These are phyloP conservation scores for Cryptosula pallasiana DNA, from an alignment of 2,888 invertebrate species.

Conservation along the genomic window DNA sequence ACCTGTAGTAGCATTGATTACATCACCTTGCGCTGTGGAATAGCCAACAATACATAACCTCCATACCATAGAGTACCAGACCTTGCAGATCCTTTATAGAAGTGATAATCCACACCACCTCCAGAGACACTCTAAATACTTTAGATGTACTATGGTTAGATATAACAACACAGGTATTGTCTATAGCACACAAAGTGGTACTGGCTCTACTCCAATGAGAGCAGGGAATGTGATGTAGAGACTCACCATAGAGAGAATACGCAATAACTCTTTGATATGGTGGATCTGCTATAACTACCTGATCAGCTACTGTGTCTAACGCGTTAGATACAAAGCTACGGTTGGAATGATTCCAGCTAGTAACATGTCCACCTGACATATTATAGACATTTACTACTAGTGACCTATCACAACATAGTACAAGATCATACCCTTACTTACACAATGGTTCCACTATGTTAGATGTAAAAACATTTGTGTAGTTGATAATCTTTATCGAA, in stretches of 20 bases:
- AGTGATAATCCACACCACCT: not conserved
- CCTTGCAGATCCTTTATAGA: not conserved
- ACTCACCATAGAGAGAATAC: not conserved
- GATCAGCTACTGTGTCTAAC: not conserved
- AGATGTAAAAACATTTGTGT: not conserved
- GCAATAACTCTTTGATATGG: not conserved
- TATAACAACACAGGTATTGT: not conserved
- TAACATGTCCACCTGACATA: not conserved
- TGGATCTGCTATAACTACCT: not conserved
- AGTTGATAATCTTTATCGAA: not conserved
- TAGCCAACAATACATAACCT: not conserved
- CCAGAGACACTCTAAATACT: not conserved
- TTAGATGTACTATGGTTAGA: not conserved
- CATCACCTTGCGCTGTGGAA: not conserved
- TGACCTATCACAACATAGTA: not conserved
- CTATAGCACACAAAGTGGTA: not conserved
- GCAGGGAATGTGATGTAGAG: not conserved
- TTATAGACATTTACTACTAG: not conserved
- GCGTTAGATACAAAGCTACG: not conserved
- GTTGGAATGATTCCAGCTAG: not conserved
- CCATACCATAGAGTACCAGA: not conserved
- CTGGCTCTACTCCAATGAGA: not conserved
- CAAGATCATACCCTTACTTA: not conserved
- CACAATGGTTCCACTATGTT: not conserved
- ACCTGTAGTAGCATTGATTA: not conserved